phyloP scores from a whole-genome alignment of 1,140 invertebrate genomes.

The fruit fly (Drosophila melanogaster) region Release_6_plus_ISO1_MT NT_037436.4:7902501-7903000 shows the following conservation, averaged over 20 bases:
- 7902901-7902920: not conserved
- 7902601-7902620: constrained; percentile 12
- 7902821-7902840: constrained; percentile 28
- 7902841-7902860: constrained; percentile 8
- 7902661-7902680: constrained; percentile 48
- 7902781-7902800: constrained; percentile 15
- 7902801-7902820: constrained; percentile 14
- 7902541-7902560: constrained; percentile 59
- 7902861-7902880: not conserved
- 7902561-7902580: constrained; percentile 23
- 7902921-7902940: constrained; percentile 3
- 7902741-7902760: constrained; percentile 43
- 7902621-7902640: constrained; percentile 73
- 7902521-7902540: constrained; percentile 45
- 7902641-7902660: constrained; percentile 81
- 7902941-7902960: not conserved
- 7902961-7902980: constrained; percentile 1
- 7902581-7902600: constrained; percentile 6
- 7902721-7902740: constrained; percentile 51
- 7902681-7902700: constrained; percentile 30
- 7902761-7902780: constrained; percentile 35
- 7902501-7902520: constrained; percentile 46
- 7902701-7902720: constrained; percentile 56
- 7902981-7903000: not conserved
- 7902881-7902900: not conserved